Evolutionary conservation across 2,113 vertebrate genomes (phyloP).

Genomic region (Eidolon helvum): DNA sequence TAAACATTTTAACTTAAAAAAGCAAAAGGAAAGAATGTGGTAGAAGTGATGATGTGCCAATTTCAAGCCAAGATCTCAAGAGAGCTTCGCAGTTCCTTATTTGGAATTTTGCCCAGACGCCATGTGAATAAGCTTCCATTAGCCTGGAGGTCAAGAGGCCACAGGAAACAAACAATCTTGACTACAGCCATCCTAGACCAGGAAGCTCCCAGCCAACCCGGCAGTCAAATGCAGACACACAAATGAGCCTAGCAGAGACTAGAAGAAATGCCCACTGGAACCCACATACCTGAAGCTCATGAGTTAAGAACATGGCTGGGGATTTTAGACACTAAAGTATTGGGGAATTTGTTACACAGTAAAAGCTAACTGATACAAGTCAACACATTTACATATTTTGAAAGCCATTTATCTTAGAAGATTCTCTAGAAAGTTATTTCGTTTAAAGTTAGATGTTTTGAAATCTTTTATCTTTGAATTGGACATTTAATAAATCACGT

Average conservation of each 20-base stretch:
- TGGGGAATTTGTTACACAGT: not conserved
- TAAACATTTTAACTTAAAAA: not conserved
- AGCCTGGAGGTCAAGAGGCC: not conserved
- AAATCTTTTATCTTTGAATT: not conserved
- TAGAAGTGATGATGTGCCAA: not conserved
- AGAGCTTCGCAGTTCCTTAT: not conserved
- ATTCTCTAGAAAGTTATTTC: not conserved
- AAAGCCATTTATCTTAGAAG: constrained; percentile 5
- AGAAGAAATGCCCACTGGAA: not conserved
- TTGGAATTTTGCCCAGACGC: not conserved
- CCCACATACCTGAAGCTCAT: not conserved
- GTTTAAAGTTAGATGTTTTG: not conserved
- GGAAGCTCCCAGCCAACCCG: not conserved
- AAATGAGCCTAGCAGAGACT: not conserved
- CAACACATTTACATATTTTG: not conserved
- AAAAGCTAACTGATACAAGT: not conserved
- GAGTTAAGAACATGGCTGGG: not conserved
- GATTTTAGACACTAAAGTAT: not conserved
- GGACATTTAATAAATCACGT: not conserved
- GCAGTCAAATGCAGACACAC: not conserved
- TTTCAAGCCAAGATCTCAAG: not conserved
- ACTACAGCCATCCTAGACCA: not conserved
- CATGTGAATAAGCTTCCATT: not conserved
- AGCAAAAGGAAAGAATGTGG: not conserved
- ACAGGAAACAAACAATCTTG: not conserved